Evolutionary conservation across 2,797 vertebrate genomes (phyloP), one percentile per base, ranked within the genome.

Genomic region (Allobates femoralis): DNA sequence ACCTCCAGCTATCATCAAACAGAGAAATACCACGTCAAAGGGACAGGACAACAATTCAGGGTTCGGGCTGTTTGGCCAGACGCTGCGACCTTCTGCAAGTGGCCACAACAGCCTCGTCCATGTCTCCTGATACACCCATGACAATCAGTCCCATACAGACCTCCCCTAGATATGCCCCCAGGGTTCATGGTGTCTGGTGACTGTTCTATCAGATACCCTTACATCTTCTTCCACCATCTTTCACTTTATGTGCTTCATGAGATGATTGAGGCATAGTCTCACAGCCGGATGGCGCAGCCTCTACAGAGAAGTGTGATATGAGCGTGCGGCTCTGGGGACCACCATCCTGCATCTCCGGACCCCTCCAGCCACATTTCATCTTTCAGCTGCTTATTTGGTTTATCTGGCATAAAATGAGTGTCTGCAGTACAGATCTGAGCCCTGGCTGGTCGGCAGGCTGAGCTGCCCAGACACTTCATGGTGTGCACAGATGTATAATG

Each of bases 311-410:
- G 55, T 53, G 73, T n/a, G 30, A 82, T 67, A 66, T 81, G 30
- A 76, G 66, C 55, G 28, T 23, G 58, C 56, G 41, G 12, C 51
- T 23, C 53, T 81, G 37, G 46, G 85, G 60, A 66, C 66, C 69
- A 81, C 18, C 32, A 58, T 82, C 76, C 79, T 86, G 79, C 77
- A 56, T 86, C 71, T 14, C 26, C 62, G 69, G 64, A 76, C 41
- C n/a, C 77, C 58, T 77, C 51, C 37, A 56, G 75, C 51, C 5
- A 18, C 28, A 34, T 55, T 56, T 66, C 14, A 3, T 51, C 51
- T 75, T 41, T 53, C n/a, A n/a, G n/a, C n/a, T n/a, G n/a, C n/a
- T n/a, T n/a, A 53, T 58, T 10, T 56, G 53, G 32, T 4, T 79
- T n/a, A 55, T 26, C 50, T 15, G 73, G 41, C n/a, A 50, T 26